Evolutionary conservation across 2,888 invertebrate genomes (phyloP), one percentile per base, ranked within the genome.

Genomic region (Oxytorus armatus): DNA sequence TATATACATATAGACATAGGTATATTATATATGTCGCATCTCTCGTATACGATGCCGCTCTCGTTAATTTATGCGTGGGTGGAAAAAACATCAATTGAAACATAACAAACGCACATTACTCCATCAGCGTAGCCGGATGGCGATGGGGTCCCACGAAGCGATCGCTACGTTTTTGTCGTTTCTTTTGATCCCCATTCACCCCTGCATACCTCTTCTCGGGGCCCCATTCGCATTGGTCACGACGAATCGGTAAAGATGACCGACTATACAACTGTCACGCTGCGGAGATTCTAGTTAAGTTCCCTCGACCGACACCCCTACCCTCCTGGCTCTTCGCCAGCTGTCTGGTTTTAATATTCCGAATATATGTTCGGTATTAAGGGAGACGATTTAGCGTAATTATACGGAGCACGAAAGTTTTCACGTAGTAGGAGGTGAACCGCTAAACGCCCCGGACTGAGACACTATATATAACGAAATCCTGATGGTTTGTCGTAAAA

Each of bases 71-170:
- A 77, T 79, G 89, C 88, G 90, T 89, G 86, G 90, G 89, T 84
- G 85, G 87, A 89, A 86, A 86, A 88, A 88, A 65, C 72, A 83
- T 83, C 88, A 90, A 90, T 91, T 90, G 89, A 87, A 90, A 90
- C 88, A 89, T 89, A 89, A 90, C 88, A 88, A 90, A 90, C 90
- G 90, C 90, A 88, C 83, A 88, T 91, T 90, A 89, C 89, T 90
- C 86, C 90, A 90, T 90, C 90, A 89, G 89, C 55, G 86, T 79
- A 86, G 84, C 74, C 89, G 89, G 89, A 88, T 89, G 87, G 85
- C 86, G 87, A 86, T 85, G 74, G n/a, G 85, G 85, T 69, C 85
- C 85, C 83, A 76, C 82, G 84, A 83, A 82, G 42, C 42, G 57
- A 74, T 77, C 74, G 74, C 51, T 65, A 68, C 63, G 77, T 77